Evolutionary conservation across 2,797 vertebrate species (phyloP).

Genomic region (Silurus aristotelis): DNA sequence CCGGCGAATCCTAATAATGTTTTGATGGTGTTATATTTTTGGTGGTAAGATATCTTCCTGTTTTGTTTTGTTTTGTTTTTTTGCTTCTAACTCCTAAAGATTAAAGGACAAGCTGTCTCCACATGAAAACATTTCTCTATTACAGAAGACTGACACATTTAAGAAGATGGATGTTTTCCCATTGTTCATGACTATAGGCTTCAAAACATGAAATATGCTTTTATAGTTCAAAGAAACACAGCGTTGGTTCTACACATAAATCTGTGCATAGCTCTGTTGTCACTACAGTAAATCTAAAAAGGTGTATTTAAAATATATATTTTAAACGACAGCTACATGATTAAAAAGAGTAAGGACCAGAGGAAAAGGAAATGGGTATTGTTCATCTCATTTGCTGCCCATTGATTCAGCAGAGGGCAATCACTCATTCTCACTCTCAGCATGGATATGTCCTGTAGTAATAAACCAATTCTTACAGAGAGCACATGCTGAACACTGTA

Average conservation of each 20-base stretch:
- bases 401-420: conserved; percentile 66
- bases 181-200: conserved; percentile 15
- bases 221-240: conserved; percentile 14
- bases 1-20: conserved; percentile 42
- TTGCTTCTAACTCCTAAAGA: background rate
- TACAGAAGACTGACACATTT: conserved; percentile 25
- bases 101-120: conserved; percentile 24
- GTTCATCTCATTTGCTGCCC: conserved; percentile 69
- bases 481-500: conserved; percentile 35
- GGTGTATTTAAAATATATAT: conserved; percentile 40
- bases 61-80: conserved; percentile 3
- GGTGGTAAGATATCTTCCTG: conserved; percentile 8
- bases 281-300: conserved; percentile 36
- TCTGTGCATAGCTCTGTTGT: conserved; percentile 22
- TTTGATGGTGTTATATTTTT: conserved; percentile 51
- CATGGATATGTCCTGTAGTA: conserved; percentile 52
- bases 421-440: conserved; percentile 45
- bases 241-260: conserved; percentile 20
- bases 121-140: conserved; percentile 24
- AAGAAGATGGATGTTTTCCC: conserved; percentile 11
- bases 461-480: conserved; percentile 51
- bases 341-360: conserved; percentile 61
- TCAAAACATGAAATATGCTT: conserved; percentile 26
- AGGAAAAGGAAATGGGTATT: conserved; percentile 68
- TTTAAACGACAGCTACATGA: conserved; percentile 59